Conservation (phyloP, 2,888 invertebrate species). For the Dermolepida albohirtum region DNA sequence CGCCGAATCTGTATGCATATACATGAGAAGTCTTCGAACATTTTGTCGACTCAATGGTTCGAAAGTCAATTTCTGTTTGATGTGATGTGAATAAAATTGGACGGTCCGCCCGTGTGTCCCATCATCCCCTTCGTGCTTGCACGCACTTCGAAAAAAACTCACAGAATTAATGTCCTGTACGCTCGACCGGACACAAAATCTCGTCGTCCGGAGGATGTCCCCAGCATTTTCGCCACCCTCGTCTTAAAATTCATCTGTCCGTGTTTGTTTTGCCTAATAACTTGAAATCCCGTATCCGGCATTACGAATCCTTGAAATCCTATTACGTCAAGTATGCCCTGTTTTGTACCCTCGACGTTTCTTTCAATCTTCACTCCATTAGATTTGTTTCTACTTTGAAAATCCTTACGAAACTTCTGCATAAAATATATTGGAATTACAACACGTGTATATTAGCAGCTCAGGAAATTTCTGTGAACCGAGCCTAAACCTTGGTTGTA, state of each 20-base stretch:
- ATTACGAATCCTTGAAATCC: constrained; percentile 27
- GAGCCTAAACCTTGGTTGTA: too few species aligned
- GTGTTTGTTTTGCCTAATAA: constrained; percentile 40
- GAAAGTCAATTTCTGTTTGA: constrained; percentile 65
- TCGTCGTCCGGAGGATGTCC: constrained; percentile 36
- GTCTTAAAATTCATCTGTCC: constrained; percentile 40
- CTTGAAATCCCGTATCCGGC: constrained; percentile 6
- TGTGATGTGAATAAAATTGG: constrained; percentile 64
- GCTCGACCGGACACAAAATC: constrained; percentile 37
- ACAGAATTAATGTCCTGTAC: constrained; percentile 48
- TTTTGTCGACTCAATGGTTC: constrained; percentile 63
- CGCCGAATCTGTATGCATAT: not conserved
- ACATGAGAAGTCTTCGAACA: constrained; percentile 47
- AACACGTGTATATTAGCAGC: too few species aligned
- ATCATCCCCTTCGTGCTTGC: constrained; percentile 48
- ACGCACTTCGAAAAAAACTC: constrained; percentile 47
- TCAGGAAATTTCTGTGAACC: too few species aligned
- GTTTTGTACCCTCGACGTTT: constrained; percentile 11
- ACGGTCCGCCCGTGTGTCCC: constrained; percentile 60
- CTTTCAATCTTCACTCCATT: not conserved
- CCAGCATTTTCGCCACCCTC: constrained; percentile 33
- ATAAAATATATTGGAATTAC: too few species aligned
- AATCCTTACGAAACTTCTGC: too few species aligned
- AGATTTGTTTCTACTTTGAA: too few species aligned
- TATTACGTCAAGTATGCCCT: constrained; percentile 30